phyloP scores from a whole-genome alignment of 2,888 invertebrate genomes.

The Andrena minutula region DNA sequence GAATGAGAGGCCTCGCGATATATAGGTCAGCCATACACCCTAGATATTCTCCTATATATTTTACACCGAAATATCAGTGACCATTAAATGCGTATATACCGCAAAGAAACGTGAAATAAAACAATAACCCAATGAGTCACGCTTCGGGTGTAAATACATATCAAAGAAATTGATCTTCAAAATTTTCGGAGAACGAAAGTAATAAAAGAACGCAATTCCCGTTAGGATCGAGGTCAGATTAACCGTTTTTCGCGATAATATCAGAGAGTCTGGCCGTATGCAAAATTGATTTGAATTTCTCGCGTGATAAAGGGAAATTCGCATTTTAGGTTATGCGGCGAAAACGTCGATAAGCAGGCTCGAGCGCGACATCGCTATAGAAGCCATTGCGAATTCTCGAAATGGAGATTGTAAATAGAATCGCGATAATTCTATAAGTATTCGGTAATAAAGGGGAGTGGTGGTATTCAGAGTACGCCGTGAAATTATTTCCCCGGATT shows the following conservation, averaged over 20 bases:
- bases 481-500: not conserved
- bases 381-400: not conserved
- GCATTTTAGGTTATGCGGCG: constrained; percentile 50
- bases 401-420: too few relatives aligned
- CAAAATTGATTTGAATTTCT: not conserved
- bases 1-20: constrained; percentile 39
- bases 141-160: constrained; percentile 24
- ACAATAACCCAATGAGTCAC: constrained; percentile 45
- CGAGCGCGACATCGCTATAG: not conserved
- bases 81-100: constrained; percentile 9
- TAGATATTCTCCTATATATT: constrained; percentile 31
- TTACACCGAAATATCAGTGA: constrained; percentile 38
- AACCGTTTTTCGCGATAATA: not conserved
- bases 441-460: too few relatives aligned
- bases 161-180: constrained; percentile 4
- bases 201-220: not conserved
- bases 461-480: not conserved
- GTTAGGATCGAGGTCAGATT: not conserved
- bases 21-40: constrained; percentile 42
- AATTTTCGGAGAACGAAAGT: not conserved
- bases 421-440: too few relatives aligned
- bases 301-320: not conserved
- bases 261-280: too few relatives aligned
- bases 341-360: not conserved
- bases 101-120: constrained; percentile 34